Base-by-base conservation (phyloP, 2,888 invertebrate species). In the Belgica antarctica region DNA sequence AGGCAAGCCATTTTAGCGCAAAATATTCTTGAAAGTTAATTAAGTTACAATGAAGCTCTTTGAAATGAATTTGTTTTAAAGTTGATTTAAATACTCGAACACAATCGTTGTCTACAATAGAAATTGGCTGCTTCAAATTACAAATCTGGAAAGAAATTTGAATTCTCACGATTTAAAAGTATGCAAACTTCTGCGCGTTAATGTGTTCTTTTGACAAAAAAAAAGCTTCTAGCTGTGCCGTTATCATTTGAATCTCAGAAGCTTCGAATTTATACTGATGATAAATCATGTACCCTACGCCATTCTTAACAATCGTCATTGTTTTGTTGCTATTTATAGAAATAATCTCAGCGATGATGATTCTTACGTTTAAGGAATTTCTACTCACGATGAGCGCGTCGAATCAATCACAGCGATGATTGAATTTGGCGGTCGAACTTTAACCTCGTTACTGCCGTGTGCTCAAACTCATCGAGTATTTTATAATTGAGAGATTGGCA, bases 291-390 rank as follows among this genome's bases (percentile, higher is more conserved):
- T 4, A 27, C 10, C 10, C 27, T 8, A 27, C 59, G 59, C 1
- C 59, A 15, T 59, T 8, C 59, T 5, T 59, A 27, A 59, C 3
- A 15, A 3, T 59, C 59, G 59, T 59, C 59, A 59, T 25, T n/a
- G 59, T 5, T n/a, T 22, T 19, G 8, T 3, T 15, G 59, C 12
- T 27, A 59, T 59, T 25, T 25, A 27, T 59, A 59, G 59, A 59
- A 59, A 12, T 27, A 1, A 59, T 12, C 27, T 22, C 59, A 25
- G 17, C 25, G 27, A 27, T 28, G 57, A 68, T 68, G 68, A 57
- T 46, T 68, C 46, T 24, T 46, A 47, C 68, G 22, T 68, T 46
- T n/a, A n/a, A n/a, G 68, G 68, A 68, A 68, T 68, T 68, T 68
- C 68, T 66, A 66, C 47, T 19, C 17, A 22, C 19, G 25, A 47